These are phyloP conservation scores for Macrocentrus cingulum DNA, from an alignment of 1,140 invertebrate genomes.

Conservation along the genomic window DNA sequence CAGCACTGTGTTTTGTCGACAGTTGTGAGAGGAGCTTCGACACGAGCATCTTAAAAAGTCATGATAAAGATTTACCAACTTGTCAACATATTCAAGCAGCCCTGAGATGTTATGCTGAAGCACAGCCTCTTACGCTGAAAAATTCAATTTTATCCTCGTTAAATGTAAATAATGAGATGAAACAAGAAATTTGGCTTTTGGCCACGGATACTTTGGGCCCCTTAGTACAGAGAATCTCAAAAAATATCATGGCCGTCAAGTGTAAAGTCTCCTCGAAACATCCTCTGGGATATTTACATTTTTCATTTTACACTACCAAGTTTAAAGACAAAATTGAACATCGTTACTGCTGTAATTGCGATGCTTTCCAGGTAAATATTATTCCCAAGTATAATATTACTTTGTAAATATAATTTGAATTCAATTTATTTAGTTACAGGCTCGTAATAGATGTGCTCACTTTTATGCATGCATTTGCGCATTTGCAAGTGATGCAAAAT, in stretches of 20 bases:
- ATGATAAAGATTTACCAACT: constrained; percentile 52
- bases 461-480: constrained; percentile 79
- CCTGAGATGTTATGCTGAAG: constrained; percentile 67
- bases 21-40: constrained; percentile 64
- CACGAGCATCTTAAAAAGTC: constrained; percentile 62
- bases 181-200: constrained; percentile 69
- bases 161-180: constrained; percentile 66
- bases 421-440: no score
- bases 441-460: constrained; percentile 57
- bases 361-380: constrained; percentile 63
- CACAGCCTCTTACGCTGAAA: constrained; percentile 67
- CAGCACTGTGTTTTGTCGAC: constrained; percentile 70
- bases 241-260: constrained; percentile 77
- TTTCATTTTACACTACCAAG: constrained; percentile 65
- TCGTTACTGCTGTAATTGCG: constrained; percentile 68
- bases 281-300: constrained; percentile 76
- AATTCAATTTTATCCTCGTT: constrained; percentile 68
- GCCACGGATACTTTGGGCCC: constrained; percentile 68
- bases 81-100: constrained; percentile 75
- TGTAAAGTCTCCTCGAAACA: constrained; percentile 71
- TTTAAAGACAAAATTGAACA: constrained; percentile 62
- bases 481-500: constrained; percentile 73
- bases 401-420: no score
- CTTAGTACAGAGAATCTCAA: constrained; percentile 76
- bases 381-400: no score